Evolutionary conservation across 1,140 invertebrate species (phyloP), one percentile per base, ranked within the genome.

Genomic region (Nasonia longicornis): DNA sequence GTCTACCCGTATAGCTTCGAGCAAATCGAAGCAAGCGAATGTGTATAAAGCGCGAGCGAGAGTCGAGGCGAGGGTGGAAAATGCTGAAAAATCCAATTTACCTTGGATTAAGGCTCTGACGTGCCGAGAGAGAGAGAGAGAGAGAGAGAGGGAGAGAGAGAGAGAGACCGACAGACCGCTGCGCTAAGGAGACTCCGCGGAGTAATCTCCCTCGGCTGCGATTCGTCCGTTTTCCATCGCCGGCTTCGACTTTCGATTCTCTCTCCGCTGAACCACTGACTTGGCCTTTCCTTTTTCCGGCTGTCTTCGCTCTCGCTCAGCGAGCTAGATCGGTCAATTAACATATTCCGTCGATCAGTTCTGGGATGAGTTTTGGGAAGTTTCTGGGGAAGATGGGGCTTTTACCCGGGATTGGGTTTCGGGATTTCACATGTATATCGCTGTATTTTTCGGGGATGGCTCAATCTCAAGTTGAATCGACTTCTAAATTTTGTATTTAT

Each of bases 71-170:
- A 42, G 31, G 70, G 58, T 79, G 48, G 69, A 22, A 72, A 31
- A 74, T 35, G 66, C 71, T 72, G 80, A 71, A 77, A 81, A 81
- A 81, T 81, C 74, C 69, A 82, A 77, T 82, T 82, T 82, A 73
- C 80, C 29, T 73, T 35, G 75, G 80, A 82, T 82, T 82, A 82
- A 82, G 52, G 66, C 48, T n/a, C 38, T 72, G 75, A 74, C 73
- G 70, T 80, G 45, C 35, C 45, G 26, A 70, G n/a, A 58, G 26
- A 80, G 26, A 70, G n/a, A 58, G 26, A 80, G 26, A 70, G n/a
- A 58, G 26, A 80, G 26, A 70, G n/a, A 58, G 26, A 80, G 26
- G 63, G n/a, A 58, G 26, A 80, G 26, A 70, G n/a, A 58, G 26
- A 80, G 26, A 70, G n/a, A 58, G 26, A 80, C 35, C 20, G 7